A percentile compares a stretch with the other conserved stretches of the same genome.
Conservation (phyloP, 2,797 vertebrate species). For the Phaenicophaeus curvirostris region DNA sequence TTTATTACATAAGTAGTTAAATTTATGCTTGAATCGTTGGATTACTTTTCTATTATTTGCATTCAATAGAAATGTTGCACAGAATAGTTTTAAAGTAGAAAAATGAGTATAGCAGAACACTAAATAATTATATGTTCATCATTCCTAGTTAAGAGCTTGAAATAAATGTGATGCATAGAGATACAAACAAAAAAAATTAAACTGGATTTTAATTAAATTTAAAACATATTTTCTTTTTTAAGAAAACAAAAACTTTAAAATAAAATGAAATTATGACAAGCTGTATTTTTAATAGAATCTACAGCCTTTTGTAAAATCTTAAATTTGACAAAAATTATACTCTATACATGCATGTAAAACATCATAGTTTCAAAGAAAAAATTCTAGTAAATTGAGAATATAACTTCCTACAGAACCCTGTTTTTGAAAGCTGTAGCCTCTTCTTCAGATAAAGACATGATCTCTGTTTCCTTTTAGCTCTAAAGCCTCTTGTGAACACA, state of each 20-base stretch:
- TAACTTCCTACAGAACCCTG: fast-evolving
- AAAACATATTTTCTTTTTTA: not conserved
- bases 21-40: not conserved
- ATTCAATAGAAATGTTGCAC: not conserved
- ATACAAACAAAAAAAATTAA: not conserved
- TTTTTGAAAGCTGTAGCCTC: not conserved
- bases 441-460: not conserved
- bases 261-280: not conserved
- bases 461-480: not conserved
- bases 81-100: not conserved
- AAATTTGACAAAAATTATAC: not conserved
- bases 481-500: not conserved
- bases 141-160: not conserved
- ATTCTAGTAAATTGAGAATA: not conserved
- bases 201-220: not conserved
- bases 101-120: not conserved
- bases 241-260: not conserved
- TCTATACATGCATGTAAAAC: not conserved
- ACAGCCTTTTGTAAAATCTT: not conserved
- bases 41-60: not conserved
- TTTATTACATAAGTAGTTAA: not conserved
- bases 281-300: not conserved
- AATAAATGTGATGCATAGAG: not conserved
- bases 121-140: not conserved
- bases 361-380: fast-evolving